Conservation (phyloP, 2,888 invertebrate species). For the Pemphredon lugubris region DNA sequence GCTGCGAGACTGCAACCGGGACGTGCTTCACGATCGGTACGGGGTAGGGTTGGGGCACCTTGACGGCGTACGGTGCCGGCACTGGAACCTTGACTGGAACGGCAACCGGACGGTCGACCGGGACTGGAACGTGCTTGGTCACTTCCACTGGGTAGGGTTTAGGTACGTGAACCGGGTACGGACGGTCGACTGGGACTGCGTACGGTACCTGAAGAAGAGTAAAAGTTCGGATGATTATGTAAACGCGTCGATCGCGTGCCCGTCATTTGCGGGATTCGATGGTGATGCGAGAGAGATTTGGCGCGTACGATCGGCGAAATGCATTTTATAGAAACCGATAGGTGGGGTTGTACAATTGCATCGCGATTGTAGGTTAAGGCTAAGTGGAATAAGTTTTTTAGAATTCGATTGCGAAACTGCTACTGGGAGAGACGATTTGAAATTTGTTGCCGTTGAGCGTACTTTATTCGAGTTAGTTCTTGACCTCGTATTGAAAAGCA, state of each 20-base stretch:
- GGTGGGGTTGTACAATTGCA: too few species aligned
- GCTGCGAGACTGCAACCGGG: conserved; percentile 69
- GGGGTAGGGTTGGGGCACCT: conserved; percentile 76
- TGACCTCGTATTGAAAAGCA: too few species aligned
- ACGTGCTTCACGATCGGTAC: conserved; percentile 75
- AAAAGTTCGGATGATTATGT: neutral
- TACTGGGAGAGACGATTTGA: too few species aligned
- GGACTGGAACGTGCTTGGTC: conserved; percentile 75
- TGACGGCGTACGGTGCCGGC: conserved; percentile 75
- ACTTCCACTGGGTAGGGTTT: conserved; percentile 79
- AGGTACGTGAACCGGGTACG: conserved; percentile 77
- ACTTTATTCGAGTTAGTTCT: too few species aligned
- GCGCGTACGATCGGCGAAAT: too few species aligned
- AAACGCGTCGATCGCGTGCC: neutral
- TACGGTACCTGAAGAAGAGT: conserved; percentile 73
- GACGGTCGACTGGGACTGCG: conserved; percentile 78
- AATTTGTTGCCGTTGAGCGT: too few species aligned
- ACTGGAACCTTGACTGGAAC: conserved; percentile 75
- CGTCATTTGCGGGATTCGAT: neutral
- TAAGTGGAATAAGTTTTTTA: too few species aligned
- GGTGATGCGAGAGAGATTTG: too few species aligned
- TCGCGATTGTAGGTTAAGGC: too few species aligned
- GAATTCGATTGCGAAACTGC: too few species aligned
- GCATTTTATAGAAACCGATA: too few species aligned
- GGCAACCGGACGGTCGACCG: conserved; percentile 76